These are phyloP conservation scores for Callipepla squamata DNA, from an alignment of 2,113 vertebrate genomes.

Conservation along the genomic window DNA sequence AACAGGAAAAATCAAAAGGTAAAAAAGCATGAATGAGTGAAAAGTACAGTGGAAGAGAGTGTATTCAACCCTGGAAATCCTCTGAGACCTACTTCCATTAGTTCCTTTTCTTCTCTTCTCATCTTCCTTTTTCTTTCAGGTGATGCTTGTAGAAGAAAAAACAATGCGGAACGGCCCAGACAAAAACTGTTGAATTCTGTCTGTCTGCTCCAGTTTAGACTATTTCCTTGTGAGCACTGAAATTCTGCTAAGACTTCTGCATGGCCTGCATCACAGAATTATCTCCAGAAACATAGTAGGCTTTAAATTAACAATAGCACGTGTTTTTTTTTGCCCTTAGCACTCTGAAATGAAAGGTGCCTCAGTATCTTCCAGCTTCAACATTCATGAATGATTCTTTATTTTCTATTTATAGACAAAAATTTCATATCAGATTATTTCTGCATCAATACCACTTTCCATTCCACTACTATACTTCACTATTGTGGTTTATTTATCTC, in stretches of 20 bases:
- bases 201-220: background rate
- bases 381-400: background rate
- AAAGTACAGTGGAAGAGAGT: background rate
- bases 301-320: background rate
- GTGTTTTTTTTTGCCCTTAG: background rate
- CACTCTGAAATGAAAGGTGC: background rate
- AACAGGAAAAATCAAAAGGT: background rate
- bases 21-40: background rate
- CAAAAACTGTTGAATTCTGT: background rate
- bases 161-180: background rate
- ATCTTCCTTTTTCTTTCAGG: background rate
- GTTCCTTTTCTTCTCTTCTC: background rate
- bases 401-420: background rate
- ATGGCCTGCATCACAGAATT: background rate
- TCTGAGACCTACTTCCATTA: background rate
- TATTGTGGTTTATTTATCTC: background rate
- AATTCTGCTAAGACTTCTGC: background rate
- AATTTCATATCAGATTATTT: background rate
- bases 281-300: background rate
- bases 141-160: background rate
- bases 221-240: background rate
- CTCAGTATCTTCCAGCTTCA: background rate
- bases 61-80: background rate
- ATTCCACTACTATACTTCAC: background rate
- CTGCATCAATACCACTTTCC: background rate